These are phyloP conservation scores for Hyalella azteca DNA, from an alignment of 2,888 invertebrate species.

Conservation along the genomic window DNA sequence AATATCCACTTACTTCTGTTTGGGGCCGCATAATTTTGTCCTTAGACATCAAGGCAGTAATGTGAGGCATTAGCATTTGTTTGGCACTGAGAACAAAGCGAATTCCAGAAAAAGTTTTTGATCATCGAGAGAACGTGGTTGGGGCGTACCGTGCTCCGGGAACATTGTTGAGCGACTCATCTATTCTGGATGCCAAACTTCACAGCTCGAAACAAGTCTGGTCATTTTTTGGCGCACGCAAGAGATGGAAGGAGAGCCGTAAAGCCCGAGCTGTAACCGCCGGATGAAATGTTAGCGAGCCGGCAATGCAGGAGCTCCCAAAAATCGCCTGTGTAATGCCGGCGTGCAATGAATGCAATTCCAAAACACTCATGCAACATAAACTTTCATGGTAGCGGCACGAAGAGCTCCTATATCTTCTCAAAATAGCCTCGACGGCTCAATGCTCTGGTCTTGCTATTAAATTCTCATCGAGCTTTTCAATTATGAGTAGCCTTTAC, in stretches of 20 bases:
- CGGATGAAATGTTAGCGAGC: constrained; percentile 7
- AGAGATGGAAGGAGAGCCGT: background rate
- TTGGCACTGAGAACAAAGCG: background rate
- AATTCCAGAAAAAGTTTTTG: background rate
- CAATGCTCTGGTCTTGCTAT: no score
- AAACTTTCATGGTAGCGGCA: background rate
- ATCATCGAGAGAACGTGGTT: background rate
- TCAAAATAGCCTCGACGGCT: background rate
- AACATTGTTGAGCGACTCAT: constrained; percentile 10
- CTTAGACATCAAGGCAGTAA: background rate
- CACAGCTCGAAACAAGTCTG: constrained; percentile 11
- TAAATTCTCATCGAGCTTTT: no score
- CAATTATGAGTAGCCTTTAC: no score
- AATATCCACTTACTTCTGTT: no score
- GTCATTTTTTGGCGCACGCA: constrained; percentile 27
- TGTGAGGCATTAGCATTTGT: background rate
- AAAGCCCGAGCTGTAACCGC: constrained; percentile 24
- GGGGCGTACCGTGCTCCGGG: background rate
- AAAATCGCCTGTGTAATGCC: background rate
- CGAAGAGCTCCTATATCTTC: background rate
- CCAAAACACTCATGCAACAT: background rate
- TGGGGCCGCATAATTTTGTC: no score
- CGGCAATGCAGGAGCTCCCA: background rate
- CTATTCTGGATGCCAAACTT: constrained; percentile 23
- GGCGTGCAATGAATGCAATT: background rate